Percentiles rank a stretch among this genome's conserved stretches.
These are phyloP conservation scores for Oxyura jamaicensis DNA, from an alignment of 2,113 vertebrate genomes.

Conservation along the genomic window DNA sequence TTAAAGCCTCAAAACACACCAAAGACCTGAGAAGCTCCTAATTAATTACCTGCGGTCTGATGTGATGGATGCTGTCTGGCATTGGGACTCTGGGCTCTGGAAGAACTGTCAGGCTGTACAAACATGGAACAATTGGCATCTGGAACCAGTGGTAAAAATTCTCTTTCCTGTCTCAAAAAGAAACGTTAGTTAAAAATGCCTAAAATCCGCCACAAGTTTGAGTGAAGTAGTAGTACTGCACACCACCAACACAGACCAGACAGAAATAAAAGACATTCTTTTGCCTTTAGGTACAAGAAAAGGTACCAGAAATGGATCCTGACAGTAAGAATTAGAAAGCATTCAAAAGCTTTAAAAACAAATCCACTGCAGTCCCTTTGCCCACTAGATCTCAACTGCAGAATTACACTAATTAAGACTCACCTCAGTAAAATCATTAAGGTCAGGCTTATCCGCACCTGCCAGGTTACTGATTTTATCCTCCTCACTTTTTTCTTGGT, in stretches of 20 bases:
- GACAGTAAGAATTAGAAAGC: not conserved
- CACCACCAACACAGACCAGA: fast-evolving
- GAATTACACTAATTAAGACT: not conserved
- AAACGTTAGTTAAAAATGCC: not conserved
- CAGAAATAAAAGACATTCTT: not conserved
- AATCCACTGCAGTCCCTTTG: not conserved
- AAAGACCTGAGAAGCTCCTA: too few species aligned
- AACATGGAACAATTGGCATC: not conserved
- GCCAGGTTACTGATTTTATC: not conserved
- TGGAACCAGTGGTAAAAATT: conserved; percentile 25
- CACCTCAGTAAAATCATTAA: conserved; percentile 23
- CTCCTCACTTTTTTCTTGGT: conserved; percentile 19
- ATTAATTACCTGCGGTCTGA: conserved; percentile 45
- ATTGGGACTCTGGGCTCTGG: not conserved
- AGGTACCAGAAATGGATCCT: not conserved
- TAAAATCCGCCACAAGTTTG: not conserved
- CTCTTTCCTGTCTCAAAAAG: conserved; percentile 42
- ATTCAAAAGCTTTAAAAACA: not conserved
- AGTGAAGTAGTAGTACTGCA: not conserved
- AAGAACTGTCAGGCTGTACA: not conserved
- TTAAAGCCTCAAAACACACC: too few species aligned
- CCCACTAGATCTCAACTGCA: not conserved
- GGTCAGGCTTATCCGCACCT: not conserved
- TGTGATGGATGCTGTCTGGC: not conserved
- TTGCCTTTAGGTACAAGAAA: not conserved